Conservation (phyloP, 2,113 vertebrate genomes). For the Hystrix cristata region DNA sequence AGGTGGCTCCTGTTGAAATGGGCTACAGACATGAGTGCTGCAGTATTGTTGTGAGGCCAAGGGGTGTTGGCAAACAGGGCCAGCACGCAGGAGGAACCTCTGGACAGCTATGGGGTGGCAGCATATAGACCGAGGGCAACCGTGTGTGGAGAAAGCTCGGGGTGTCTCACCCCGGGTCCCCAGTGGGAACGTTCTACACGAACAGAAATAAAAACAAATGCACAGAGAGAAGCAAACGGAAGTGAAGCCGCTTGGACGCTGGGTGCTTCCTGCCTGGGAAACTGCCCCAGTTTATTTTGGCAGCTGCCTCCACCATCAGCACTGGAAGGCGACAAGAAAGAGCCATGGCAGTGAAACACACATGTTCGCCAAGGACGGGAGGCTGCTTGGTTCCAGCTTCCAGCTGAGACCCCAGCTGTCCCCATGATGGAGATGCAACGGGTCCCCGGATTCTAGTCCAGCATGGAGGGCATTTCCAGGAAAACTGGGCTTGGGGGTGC, state of each 20-base stretch:
- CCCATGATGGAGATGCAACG: not conserved
- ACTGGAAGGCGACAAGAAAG: not conserved
- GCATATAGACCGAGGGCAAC: not conserved
- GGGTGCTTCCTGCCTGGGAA: slow-evolving; percentile 49
- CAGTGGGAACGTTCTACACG: not conserved
- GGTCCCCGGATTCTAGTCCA: not conserved
- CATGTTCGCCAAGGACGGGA: not conserved
- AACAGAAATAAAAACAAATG: not conserved
- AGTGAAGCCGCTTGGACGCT: not conserved
- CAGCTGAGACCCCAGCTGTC: slow-evolving; percentile 67
- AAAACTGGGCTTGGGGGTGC: not conserved
- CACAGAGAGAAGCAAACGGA: not conserved
- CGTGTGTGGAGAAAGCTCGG: not conserved
- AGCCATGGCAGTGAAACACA: slow-evolving; percentile 47
- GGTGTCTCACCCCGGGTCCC: not conserved
- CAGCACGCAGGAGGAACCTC: not conserved
- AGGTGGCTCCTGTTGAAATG: not conserved
- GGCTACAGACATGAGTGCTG: not conserved
- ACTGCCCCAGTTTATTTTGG: slow-evolving; percentile 70
- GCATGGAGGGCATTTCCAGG: not conserved
- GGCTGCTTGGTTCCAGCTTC: slow-evolving; percentile 53
- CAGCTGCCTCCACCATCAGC: slow-evolving; percentile 35
- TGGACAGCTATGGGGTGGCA: no score
- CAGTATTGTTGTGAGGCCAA: rapidly evolving
- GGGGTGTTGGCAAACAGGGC: not conserved